phyloP scores from a whole-genome alignment of 2,888 invertebrate genomes.

The Diarsia brunnea region DNA sequence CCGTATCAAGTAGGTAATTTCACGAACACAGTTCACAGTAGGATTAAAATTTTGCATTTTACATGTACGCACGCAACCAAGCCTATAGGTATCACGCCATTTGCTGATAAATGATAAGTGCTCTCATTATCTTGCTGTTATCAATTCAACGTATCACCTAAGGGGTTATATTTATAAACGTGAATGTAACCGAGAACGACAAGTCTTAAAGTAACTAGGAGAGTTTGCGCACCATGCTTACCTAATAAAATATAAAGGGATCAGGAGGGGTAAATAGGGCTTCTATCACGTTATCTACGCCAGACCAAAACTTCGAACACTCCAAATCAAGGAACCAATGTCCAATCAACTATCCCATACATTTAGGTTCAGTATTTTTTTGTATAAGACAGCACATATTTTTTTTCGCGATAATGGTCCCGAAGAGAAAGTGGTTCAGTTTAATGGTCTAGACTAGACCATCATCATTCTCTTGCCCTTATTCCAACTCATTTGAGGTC shows the following conservation, averaged over 20 bases:
- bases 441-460: neutral
- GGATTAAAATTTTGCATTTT: slow-evolving; percentile 40
- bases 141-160: slow-evolving; percentile 46
- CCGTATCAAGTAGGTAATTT: neutral
- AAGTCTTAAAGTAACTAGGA: slow-evolving; percentile 25
- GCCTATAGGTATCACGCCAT: slow-evolving; percentile 63
- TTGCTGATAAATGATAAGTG: slow-evolving; percentile 68
- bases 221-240: slow-evolving; percentile 1
- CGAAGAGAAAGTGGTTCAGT: neutral
- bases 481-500: too few relatives aligned
- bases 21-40: neutral
- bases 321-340: neutral
- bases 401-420: neutral
- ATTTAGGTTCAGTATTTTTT: neutral
- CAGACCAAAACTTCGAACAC: neutral
- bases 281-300: neutral
- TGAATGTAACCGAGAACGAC: slow-evolving; percentile 33
- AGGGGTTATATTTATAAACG: slow-evolving; percentile 52
- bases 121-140: slow-evolving; percentile 65
- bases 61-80: slow-evolving; percentile 41
- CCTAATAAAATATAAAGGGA: neutral
- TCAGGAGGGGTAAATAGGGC: slow-evolving; percentile 1
- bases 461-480: too few relatives aligned
- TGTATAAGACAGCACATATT: neutral
- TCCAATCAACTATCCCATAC: neutral